These are phyloP conservation scores for Enteromius radiatus DNA, from an alignment of 2,797 vertebrate genomes.

Conservation along the genomic window DNA sequence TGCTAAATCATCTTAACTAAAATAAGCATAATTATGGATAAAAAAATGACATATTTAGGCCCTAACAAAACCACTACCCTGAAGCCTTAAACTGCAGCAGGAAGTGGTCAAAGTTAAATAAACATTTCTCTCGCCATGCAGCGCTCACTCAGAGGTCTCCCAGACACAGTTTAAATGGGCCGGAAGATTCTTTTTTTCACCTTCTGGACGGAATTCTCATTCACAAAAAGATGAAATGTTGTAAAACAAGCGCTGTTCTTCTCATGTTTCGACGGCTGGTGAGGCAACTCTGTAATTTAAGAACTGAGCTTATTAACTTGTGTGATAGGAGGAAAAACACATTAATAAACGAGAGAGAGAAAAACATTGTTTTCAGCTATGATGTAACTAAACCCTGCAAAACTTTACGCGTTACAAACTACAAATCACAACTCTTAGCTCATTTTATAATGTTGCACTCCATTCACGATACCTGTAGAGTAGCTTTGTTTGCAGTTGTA, in stretches of 20 bases:
- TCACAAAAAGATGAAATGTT: conserved; percentile 64
- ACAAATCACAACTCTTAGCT: not conserved
- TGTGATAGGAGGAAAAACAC: conserved; percentile 34
- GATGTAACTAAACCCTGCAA: not conserved
- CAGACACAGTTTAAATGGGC: conserved; percentile 54
- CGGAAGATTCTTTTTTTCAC: conserved; percentile 54
- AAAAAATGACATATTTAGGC: conserved; percentile 32
- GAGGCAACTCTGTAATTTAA: conserved; percentile 42
- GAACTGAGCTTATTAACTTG: conserved; percentile 15
- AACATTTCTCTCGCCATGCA: conserved; percentile 55
- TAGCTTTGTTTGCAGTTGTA: not conserved
- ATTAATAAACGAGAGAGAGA: conserved; percentile 3
- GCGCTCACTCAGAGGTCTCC: conserved; percentile 52
- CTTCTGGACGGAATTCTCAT: conserved; percentile 63
- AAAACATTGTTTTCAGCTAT: not conserved
- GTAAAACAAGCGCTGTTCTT: conserved; percentile 46
- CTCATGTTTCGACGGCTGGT: conserved; percentile 43
- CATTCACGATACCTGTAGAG: not conserved
- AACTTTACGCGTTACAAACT: not conserved
- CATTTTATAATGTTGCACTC: not conserved
- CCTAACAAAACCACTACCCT: conserved; percentile 36
- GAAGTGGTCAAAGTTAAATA: conserved; percentile 62
- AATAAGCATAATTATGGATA: conserved; percentile 48
- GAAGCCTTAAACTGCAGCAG: conserved; percentile 53
- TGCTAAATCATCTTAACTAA: not conserved